Evolutionary conservation across 2,888 invertebrate species (phyloP).

Genomic region (Leucophenga maculata): DNA sequence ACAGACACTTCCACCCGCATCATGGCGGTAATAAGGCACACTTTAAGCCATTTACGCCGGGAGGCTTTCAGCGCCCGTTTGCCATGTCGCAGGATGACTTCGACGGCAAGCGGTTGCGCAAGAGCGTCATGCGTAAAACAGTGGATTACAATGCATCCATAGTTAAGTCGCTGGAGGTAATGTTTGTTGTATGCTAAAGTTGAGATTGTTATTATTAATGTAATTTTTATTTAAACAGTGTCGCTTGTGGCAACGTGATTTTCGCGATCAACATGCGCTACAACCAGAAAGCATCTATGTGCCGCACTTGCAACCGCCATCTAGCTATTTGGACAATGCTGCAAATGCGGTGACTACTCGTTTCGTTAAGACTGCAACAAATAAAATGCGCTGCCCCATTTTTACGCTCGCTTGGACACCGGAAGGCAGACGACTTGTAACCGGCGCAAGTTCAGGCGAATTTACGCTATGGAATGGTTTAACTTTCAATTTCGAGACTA

Average conservation of each 20-base stretch:
- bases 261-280: slow-evolving; percentile 87
- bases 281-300: slow-evolving; percentile 97
- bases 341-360: slow-evolving; percentile 95
- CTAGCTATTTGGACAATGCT: slow-evolving; percentile 94
- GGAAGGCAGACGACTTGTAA: slow-evolving; percentile 96
- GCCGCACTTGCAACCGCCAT: slow-evolving; percentile 93
- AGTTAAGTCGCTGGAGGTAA: slow-evolving; percentile 90
- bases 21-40: slow-evolving; percentile 69
- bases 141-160: slow-evolving; percentile 98
- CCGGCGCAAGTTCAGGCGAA: slow-evolving; percentile 99
- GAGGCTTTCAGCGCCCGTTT: slow-evolving; percentile 72
- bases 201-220: not conserved
- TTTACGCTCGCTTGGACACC: slow-evolving; percentile 99
- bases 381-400: slow-evolving; percentile 99
- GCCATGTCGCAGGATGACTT: slow-evolving; percentile 89
- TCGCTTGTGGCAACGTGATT: slow-evolving; percentile 96
- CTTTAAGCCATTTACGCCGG: slow-evolving; percentile 69
- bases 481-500: slow-evolving; percentile 99
- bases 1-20: slow-evolving; percentile 61
- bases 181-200: slow-evolving; percentile 24
- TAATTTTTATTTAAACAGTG: slow-evolving; percentile 74
- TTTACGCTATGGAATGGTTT: slow-evolving; percentile 99
- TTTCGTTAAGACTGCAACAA: slow-evolving; percentile 99
- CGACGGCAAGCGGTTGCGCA: slow-evolving; percentile 95
- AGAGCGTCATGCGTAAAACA: slow-evolving; percentile 97